Evolutionary conservation across 2,888 invertebrate species (phyloP), one percentile per base, ranked within the genome.

Genomic region (Protonemura montana): DNA sequence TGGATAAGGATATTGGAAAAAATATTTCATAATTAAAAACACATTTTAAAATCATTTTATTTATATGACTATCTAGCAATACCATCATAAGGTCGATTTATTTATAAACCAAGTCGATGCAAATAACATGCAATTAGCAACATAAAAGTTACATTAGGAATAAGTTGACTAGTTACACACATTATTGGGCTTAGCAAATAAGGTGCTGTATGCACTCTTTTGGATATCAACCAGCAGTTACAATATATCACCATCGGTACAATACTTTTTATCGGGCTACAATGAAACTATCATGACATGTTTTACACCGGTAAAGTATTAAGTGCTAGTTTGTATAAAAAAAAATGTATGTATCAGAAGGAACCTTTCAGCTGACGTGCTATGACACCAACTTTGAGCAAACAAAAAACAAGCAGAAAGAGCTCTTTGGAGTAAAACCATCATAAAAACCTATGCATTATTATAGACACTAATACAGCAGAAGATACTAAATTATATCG

Each of bases 111-210:
- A 78, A 78, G 13, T 28, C 26, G 30, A 29, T 81, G 30, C 21
- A 27, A 81, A 13, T 80, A 5, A 30, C n/a, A 28, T 81, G 13
- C 3, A 25, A 80, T 80, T 28, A 59, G 13, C 21, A 2, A 59
- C 59, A 59, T 59, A 21, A 59, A 59, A 59, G 59, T 59, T 10
- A 59, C 81, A 27, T 21, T 59, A 59, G 21, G 35, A 59, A 59
- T 59, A 59, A 59, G 59, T 59, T 59, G 59, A 59, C 59, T 59
- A 59, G 59, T 59, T 59, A 59, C 59, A 59, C 59, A 59, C 59
- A 59, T 41, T 41, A 41, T 59, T 59, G 59, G 59, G 59, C 1
- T 21, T 13, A 59, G 59, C 59, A 1, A 59, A 1, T 59, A 13
- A 59, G 21, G 13, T 13, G 59, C 59, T 41, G 41, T 41, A 59